A percentile compares a stretch with the other conserved stretches of the same genome.
phyloP scores from a whole-genome alignment of 2,888 invertebrate species.

The Erynnis tages region DNA sequence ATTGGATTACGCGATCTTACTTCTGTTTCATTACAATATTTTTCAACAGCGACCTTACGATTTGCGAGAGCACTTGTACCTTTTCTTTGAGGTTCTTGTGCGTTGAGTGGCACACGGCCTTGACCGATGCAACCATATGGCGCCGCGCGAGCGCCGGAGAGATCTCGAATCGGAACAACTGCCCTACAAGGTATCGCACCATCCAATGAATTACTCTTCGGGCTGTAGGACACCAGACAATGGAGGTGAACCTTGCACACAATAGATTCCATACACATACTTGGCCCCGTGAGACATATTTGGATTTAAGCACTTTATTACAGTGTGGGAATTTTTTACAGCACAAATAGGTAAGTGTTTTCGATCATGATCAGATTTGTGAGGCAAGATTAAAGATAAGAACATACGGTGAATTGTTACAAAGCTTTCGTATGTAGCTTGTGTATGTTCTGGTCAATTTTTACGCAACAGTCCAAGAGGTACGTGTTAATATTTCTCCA shows the following conservation, averaged over 20 bases:
- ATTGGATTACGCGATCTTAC: constrained; percentile 2
- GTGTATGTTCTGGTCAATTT: neutral
- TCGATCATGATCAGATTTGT: neutral
- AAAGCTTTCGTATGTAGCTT: neutral
- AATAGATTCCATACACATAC: neutral
- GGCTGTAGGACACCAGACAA: constrained; percentile 10
- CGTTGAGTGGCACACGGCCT: constrained; percentile 36
- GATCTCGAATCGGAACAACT: constrained; percentile 20
- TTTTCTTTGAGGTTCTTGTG: constrained; percentile 52
- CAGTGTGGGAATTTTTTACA: neutral
- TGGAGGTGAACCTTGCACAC: constrained; percentile 16
- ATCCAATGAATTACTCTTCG: constrained; percentile 11
- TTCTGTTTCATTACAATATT: neutral
- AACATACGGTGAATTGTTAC: no score
- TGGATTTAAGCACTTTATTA: neutral
- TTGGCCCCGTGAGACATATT: neutral
- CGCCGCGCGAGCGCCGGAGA: constrained; percentile 28
- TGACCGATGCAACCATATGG: constrained; percentile 39
- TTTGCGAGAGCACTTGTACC: constrained; percentile 37
- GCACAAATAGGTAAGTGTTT: neutral
- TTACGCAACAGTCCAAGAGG: neutral
- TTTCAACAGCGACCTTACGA: constrained; percentile 8
- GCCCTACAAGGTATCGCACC: constrained; percentile 20
- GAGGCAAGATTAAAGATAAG: no score
- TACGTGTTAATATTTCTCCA: neutral